These are phyloP conservation scores for Agrypnus murinus DNA, from an alignment of 2,888 invertebrate species.

Conservation along the genomic window DNA sequence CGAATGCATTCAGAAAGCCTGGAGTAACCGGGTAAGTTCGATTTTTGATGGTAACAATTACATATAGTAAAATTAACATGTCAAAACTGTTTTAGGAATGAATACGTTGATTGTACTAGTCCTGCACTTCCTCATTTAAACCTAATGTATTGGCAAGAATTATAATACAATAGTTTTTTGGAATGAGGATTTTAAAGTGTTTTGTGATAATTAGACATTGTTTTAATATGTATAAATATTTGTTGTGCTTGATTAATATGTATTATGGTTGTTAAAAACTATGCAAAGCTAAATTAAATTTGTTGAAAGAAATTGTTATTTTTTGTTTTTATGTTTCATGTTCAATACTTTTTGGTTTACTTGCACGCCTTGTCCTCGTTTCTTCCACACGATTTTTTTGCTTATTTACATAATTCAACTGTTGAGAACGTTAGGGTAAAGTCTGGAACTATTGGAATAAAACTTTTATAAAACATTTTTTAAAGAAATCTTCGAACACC, in stretches of 20 bases:
- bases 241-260: slow-evolving; percentile 16
- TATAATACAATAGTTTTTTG: not conserved
- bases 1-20: slow-evolving; percentile 76
- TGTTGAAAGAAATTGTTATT: too few relatives aligned
- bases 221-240: not conserved
- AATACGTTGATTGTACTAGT: slow-evolving; percentile 77
- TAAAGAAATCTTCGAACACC: too few relatives aligned
- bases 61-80: not conserved
- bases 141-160: slow-evolving; percentile 76
- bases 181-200: slow-evolving; percentile 13
- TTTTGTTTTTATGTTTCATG: too few relatives aligned
- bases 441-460: too few relatives aligned
- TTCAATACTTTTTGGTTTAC: too few relatives aligned
- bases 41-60: too few relatives aligned
- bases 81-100: slow-evolving; percentile 79
- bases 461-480: too few relatives aligned
- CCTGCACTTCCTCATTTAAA: slow-evolving; percentile 77
- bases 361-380: too few relatives aligned
- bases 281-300: too few relatives aligned
- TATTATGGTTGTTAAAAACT: slow-evolving; percentile 15
- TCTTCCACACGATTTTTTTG: too few relatives aligned
- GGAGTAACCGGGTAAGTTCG: slow-evolving; percentile 75
- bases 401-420: too few relatives aligned
- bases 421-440: too few relatives aligned
- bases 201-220: slow-evolving; percentile 5